These are phyloP conservation scores for Merops nubicus DNA, from an alignment of 2,113 vertebrate species.

Conservation along the genomic window DNA sequence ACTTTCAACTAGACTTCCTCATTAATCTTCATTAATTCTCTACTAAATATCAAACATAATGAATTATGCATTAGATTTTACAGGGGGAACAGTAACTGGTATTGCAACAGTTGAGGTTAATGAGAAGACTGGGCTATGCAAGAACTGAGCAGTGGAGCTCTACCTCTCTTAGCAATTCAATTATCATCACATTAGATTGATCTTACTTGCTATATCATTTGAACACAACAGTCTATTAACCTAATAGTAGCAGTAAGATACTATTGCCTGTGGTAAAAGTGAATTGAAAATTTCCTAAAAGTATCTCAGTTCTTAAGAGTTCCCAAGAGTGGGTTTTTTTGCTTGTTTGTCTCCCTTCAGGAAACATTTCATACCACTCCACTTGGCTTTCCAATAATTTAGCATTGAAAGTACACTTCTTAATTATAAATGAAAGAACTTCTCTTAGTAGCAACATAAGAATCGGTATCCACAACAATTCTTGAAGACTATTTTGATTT, in stretches of 20 bases:
- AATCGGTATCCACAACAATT: not conserved
- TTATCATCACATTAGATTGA: not conserved
- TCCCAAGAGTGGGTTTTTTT: not conserved
- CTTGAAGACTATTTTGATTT: not conserved
- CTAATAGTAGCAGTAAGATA: not conserved
- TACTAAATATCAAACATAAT: conserved; percentile 58
- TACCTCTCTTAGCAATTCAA: not conserved
- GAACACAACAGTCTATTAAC: not conserved
- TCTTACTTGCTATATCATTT: not conserved
- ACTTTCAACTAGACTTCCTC: conserved; percentile 18
- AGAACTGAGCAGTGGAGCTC: not conserved
- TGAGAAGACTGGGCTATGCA: not conserved
- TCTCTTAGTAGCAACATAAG: not conserved
- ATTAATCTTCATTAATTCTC: conserved; percentile 57
- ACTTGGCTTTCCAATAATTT: not conserved
- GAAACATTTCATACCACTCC: not conserved
- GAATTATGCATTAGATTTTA: conserved; percentile 55
- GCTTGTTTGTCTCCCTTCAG: not conserved
- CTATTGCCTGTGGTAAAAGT: not conserved
- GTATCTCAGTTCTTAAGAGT: not conserved
- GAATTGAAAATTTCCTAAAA: not conserved
- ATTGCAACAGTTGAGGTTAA: conserved; percentile 19
- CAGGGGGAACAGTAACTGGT: not conserved
- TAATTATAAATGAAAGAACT: not conserved
- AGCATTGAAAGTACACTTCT: not conserved